phyloP scores from a whole-genome alignment of 2,888 invertebrate genomes.

The Tetranychus piercei region DNA sequence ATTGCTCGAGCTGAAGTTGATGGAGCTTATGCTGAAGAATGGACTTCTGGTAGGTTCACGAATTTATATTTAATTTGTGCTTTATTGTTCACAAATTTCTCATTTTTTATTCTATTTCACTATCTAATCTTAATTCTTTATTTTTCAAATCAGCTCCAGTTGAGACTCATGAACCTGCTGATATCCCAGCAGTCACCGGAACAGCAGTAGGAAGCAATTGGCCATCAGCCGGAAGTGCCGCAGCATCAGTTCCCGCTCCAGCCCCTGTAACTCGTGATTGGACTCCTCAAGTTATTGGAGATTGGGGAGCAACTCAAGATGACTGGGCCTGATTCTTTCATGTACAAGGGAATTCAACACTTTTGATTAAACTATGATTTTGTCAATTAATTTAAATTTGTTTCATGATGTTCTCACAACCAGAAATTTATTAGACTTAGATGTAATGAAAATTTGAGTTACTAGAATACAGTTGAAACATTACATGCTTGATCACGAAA shows the following conservation, averaged over 20 bases:
- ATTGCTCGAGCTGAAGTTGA: not conserved
- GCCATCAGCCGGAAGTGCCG: not conserved
- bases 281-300: not conserved
- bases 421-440: too few relatives aligned
- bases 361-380: conserved; percentile 2
- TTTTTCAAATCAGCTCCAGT: not conserved
- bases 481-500: too few relatives aligned
- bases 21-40: not conserved
- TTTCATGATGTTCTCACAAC: too few relatives aligned
- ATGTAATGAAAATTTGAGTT: too few relatives aligned
- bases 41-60: not conserved
- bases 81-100: not conserved
- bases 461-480: too few relatives aligned
- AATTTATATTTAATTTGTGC: not conserved
- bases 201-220: not conserved
- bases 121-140: not conserved
- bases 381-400: not conserved
- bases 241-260: not conserved
- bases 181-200: not conserved
- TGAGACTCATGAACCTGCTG: not conserved
- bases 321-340: not conserved
- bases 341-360: not conserved
- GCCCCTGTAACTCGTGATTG: not conserved
- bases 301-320: not conserved
- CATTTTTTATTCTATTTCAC: not conserved